These are phyloP conservation scores for Dolichallabes microphthalmus DNA, from an alignment of 2,113 vertebrate genomes.

Conservation along the genomic window DNA sequence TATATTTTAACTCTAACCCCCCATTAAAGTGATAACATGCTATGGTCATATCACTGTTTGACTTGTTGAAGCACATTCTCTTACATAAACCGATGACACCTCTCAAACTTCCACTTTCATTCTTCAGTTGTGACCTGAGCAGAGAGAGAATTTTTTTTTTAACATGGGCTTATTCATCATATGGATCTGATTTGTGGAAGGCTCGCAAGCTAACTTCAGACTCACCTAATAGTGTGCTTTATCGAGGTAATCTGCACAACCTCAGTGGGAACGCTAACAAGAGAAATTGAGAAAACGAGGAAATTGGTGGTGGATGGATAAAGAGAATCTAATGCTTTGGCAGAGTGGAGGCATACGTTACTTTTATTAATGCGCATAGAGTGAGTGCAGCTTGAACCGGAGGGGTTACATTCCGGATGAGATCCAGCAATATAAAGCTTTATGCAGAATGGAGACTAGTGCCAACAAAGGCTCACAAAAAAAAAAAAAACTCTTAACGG, in stretches of 20 bases:
- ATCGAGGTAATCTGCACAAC: conserved; percentile 46
- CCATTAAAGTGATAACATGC: background rate
- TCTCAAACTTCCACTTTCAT: background rate
- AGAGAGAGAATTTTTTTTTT: background rate
- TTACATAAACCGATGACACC: no score
- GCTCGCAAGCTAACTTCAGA: conserved; percentile 45
- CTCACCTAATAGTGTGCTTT: conserved; percentile 49
- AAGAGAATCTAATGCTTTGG: conserved; percentile 37
- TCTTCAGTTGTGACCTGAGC: background rate
- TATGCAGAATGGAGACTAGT: conserved; percentile 29
- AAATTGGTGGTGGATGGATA: conserved; percentile 21
- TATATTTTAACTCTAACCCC: no score
- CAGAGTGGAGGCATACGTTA: conserved; percentile 38
- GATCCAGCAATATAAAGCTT: conserved; percentile 52
- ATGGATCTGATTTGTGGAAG: conserved; percentile 42
- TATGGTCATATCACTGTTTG: background rate
- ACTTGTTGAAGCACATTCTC: background rate
- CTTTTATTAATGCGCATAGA: conserved; percentile 46
- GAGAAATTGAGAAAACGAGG: conserved; percentile 35
- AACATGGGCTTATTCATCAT: conserved; percentile 32
- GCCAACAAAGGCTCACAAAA: conserved; percentile 23
- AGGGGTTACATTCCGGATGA: conserved; percentile 38
- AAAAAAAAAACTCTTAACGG: background rate
- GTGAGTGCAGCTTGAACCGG: conserved; percentile 19
- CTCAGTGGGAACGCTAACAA: conserved; percentile 17